Evolutionary conservation across 1,140 invertebrate species (phyloP), one percentile per base, ranked within the genome.

Genomic region (Ostrea edulis): DNA sequence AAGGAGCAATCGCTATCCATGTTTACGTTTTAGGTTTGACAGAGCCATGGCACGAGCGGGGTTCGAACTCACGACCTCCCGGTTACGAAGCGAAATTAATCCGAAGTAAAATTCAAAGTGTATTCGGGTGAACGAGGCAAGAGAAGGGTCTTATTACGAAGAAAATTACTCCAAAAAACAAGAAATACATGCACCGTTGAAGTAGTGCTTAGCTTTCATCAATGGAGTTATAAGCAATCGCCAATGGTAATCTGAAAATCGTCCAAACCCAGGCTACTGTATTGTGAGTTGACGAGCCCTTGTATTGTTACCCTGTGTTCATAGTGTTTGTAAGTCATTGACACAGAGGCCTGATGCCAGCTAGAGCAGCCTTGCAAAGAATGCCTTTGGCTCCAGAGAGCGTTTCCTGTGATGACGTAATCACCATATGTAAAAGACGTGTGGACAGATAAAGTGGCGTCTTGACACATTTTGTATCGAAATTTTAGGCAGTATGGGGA

Each of bases 361-460:
- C 3, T 25, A 35, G 68, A 71, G 9, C 68, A 71, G 7, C 29
- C 68, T 8, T 8, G 7, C 7, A 11, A 35, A 12, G 8, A 29
- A 12, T 25, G 29, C 25, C 68, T 25, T 12, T 25, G 22, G 14
- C 68, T 71, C 68, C 68, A 71, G 22, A 11, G 68, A 22, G 68
- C 22, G 29, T 71, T 71, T 25, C 68, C 68, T 8, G 68, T 71
- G n/a, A 71, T 71, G 68, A 71, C 68, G 68, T 71, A 71, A 71
- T 71, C 14, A 25, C 68, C 68, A 35, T 25, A 71, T 3, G 29
- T 35, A 14, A 71, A 71, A 35, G 68, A 71, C 68, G 68, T 71
- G 12, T 71, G 68, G 11, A 71, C 25, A 35, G 68, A 71, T 71
- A 71, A 29, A 29, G 14, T 14, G 29, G 68, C 22, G 14, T 71